A percentile compares a stretch with the other conserved stretches of the same genome.
Evolutionary conservation across 1,140 invertebrate species (phyloP).

Genomic region (Lucilia sericata): DNA sequence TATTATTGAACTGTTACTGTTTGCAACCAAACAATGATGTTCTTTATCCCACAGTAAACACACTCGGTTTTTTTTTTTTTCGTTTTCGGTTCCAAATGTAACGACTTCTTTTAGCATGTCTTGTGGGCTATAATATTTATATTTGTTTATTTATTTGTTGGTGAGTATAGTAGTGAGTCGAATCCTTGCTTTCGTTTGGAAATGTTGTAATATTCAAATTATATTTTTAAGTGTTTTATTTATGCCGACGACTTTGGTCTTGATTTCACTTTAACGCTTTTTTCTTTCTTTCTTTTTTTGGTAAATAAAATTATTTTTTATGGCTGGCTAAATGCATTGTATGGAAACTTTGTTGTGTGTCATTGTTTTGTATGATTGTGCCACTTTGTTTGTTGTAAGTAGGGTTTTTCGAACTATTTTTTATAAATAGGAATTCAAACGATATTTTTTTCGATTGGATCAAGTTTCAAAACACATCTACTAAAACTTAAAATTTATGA

Average conservation of each 20-base stretch:
- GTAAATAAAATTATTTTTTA: background rate
- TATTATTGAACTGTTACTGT: conserved; percentile 32
- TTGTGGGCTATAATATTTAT: background rate
- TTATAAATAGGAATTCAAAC: too few species aligned
- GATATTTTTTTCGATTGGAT: too few species aligned
- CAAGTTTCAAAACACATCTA: too few species aligned
- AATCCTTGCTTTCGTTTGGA: background rate
- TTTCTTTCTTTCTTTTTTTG: background rate
- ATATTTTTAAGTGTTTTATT: conserved; percentile 23
- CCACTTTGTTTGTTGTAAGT: background rate
- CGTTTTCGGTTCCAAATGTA: background rate
- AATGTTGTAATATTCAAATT: conserved; percentile 39
- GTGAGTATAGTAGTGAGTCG: background rate
- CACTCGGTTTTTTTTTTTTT: background rate
- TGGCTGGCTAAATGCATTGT: background rate
- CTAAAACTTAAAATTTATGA: too few species aligned
- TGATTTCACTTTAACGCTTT: conserved; percentile 9
- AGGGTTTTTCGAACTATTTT: too few species aligned
- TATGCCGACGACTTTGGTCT: background rate
- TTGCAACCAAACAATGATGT: background rate
- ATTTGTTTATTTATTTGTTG: background rate
- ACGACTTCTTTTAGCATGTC: conserved; percentile 14
- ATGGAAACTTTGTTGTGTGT: conserved; percentile 5
- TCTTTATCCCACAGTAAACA: background rate
- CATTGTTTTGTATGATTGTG: background rate